A percentile compares a stretch with the other conserved stretches of the same genome.
phyloP scores from a whole-genome alignment of 2,888 invertebrate genomes.

The Leptodirus hochenwartii region DNA sequence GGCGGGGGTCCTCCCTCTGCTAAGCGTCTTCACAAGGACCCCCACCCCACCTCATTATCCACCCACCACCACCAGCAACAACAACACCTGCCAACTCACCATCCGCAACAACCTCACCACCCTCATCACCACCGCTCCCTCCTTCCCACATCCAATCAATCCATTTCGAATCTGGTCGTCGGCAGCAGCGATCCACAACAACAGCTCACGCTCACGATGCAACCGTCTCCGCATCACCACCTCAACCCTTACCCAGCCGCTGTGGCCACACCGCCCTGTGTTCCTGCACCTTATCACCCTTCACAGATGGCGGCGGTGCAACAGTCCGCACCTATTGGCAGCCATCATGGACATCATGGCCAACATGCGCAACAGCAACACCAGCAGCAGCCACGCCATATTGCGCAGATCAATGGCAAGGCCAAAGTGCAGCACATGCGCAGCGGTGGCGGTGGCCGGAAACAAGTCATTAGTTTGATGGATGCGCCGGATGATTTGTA shows the following conservation, averaged over 20 bases:
- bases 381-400: slow-evolving; percentile 54
- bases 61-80: too few relatives aligned
- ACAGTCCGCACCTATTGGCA: too few relatives aligned
- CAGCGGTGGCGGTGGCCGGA: slow-evolving; percentile 55
- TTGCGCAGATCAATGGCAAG: slow-evolving; percentile 62
- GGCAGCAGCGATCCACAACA: slow-evolving; percentile 2
- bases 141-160: too few relatives aligned
- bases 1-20: slow-evolving; percentile 46
- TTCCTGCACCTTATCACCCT: background rate
- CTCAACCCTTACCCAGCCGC: background rate
- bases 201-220: background rate
- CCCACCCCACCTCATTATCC: too few relatives aligned
- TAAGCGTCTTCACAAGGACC: slow-evolving; percentile 67
- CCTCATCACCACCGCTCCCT: too few relatives aligned
- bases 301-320: too few relatives aligned
- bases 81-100: too few relatives aligned
- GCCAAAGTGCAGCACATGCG: slow-evolving; percentile 66
- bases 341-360: too few relatives aligned
- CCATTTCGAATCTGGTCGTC: too few relatives aligned
- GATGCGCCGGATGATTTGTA: slow-evolving; percentile 96
- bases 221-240: background rate
- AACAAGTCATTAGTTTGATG: slow-evolving; percentile 95
- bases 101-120: too few relatives aligned
- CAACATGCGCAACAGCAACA: too few relatives aligned
- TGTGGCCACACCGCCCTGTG: background rate